Base-by-base conservation (phyloP, 2,888 invertebrate genomes). In the Aethes cnicana region DNA sequence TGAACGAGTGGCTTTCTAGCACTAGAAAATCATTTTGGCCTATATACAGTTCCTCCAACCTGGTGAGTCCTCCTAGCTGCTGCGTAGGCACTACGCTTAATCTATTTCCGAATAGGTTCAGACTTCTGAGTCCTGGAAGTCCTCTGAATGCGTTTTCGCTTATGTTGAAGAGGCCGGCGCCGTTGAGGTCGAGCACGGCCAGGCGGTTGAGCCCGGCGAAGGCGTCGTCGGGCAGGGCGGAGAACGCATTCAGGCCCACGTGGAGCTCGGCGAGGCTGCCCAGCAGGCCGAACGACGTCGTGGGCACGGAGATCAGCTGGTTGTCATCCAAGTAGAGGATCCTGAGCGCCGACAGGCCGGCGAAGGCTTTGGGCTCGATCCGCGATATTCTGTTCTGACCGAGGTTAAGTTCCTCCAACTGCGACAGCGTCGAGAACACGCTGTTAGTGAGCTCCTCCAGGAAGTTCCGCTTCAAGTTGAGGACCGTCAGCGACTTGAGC, bases 311-410 rank as follows among this genome's bases (percentile, higher is more conserved):
- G 61, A 92, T 94, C 56, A 97, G 77, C 55, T 95, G 94, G 76
- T 97, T 97, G 74, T 96, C 96, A 69, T 97, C 96, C 57, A 97
- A 85, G 76, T 95, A 95, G 8, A 97, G 84, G 12, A 96, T 94
- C 55, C 95, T 91, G 49, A 97, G 85, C n/a, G 94, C 93, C 3
- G 91, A 87, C 43, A 97, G 79, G 1, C 95, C 95, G 43, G 94
- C 92, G 64, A 97, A 95, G 2, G 96, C 95, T 57, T 91, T 91
- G 0, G 93, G 91, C 67, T 96, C 95, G 35, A 97, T 94, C 66
- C 92, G 92, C 11, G 94, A 93, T 72, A 97, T 96, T 65, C 96
- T 92, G 77, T 97, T 96, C 78, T 95, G 94, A 9, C 96, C 96
- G 55, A 97, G 88, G 84, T 97, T 96, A 42, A 97, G 89, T 79